Conservation (phyloP, 2,888 invertebrate species). For the Octodonta nipae region DNA sequence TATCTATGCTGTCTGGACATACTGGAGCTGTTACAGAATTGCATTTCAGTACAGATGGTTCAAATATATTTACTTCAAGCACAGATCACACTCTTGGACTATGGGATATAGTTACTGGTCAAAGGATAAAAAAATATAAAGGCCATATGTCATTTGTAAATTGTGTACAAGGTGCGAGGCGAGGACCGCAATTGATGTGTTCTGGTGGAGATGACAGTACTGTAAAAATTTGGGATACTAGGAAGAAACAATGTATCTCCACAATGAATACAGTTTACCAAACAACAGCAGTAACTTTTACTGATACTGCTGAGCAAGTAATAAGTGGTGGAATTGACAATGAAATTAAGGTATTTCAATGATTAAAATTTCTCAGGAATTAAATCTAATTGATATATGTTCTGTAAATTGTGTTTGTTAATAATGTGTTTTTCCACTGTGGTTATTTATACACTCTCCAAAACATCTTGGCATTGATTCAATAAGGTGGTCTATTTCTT, state of each 20-base stretch:
- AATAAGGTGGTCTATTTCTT: too few relatives aligned
- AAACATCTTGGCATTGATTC: too few relatives aligned
- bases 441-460: too few relatives aligned
- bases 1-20: constrained; percentile 85
- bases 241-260: constrained; percentile 67
- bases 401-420: too few relatives aligned
- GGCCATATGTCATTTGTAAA: constrained; percentile 70
- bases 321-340: constrained; percentile 95
- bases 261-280: constrained; percentile 62
- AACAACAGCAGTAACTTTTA: constrained; percentile 79
- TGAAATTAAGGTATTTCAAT: constrained; percentile 78
- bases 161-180: constrained; percentile 59
- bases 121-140: constrained; percentile 77
- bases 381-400: too few relatives aligned
- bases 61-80: constrained; percentile 77
- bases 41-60: constrained; percentile 72
- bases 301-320: constrained; percentile 89
- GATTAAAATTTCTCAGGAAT: too few relatives aligned
- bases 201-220: constrained; percentile 93
- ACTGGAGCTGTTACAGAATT: constrained; percentile 91
- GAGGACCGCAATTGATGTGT: constrained; percentile 81
- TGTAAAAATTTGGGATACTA: constrained; percentile 82
- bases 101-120: constrained; percentile 87
- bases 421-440: too few relatives aligned
- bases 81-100: constrained; percentile 90